Base-by-base conservation (phyloP, 2,888 invertebrate genomes). In the Clepsis dumicolana region DNA sequence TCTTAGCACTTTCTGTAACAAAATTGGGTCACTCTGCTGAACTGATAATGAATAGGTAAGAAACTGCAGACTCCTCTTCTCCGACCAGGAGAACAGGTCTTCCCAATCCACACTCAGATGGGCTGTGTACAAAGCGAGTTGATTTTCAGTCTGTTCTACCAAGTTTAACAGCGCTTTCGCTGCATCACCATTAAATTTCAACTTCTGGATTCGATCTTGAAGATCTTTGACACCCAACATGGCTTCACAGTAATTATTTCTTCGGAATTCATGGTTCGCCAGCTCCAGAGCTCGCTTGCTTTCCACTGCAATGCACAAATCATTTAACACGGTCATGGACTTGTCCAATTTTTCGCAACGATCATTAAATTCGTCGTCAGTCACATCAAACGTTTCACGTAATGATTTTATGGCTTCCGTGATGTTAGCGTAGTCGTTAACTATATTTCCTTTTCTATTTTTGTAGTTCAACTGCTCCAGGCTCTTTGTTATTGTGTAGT, bases 61-160 rank as follows among this genome's bases (percentile, higher is more conserved):
- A 64, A 79, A 85, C 70, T 84, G 79, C 0, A 90, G 75, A n/a
- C 89, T 85, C 75, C 83, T 87, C 64, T 83, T 85, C 71, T 91
- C 89, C 0, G 86, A 83, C 93, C 93, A 93, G 35, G 82, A 82
- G 65, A 93, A 93, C 18, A 93, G 85, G 35, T 90, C 88, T 65
- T 93, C 91, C 93, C 92, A 93, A 78, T 93, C 92, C 25, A 85
- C 75, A 70, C 91, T 91, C n/a, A 93, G 72, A 53, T 91, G 87
- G 1, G 93, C 91, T 21, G 81, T 80, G 66, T 89, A 93, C 12
- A 93, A 73, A 0, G 91, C 86, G 2, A 91, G 71, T 74, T 92
- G 92, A 63, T 87, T 91, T 72, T 93, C 90, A 38, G 87, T 83
- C 69, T 91, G 89, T 8, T 83, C 81, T 62, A 79, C 82, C 0